Conservation (phyloP, 1,140 invertebrate species). For the Megathymus violae region DNA sequence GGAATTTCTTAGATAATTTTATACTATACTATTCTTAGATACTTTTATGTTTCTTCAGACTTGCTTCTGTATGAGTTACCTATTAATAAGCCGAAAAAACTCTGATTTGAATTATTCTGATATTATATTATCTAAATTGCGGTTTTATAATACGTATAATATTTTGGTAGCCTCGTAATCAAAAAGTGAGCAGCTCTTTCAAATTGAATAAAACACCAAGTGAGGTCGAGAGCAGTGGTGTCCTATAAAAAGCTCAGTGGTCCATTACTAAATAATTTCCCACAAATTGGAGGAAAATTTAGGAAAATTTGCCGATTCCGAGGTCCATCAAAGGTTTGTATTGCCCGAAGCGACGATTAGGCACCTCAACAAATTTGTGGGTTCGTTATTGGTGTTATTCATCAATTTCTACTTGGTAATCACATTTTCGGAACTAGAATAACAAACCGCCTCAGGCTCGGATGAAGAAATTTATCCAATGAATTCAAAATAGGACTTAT, state of each 20-base stretch:
- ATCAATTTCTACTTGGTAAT: conserved; percentile 29
- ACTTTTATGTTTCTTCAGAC: no score
- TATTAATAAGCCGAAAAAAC: no score
- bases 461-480: not conserved
- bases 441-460: not conserved
- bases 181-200: conserved; percentile 29
- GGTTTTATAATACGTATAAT: not conserved
- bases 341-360: conserved; percentile 45
- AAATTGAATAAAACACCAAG: conserved; percentile 37
- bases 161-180: conserved; percentile 17
- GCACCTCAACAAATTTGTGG: conserved; percentile 37
- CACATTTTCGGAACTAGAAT: not conserved
- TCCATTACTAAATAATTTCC: conserved; percentile 46
- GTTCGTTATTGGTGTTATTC: conserved; percentile 44
- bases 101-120: no score
- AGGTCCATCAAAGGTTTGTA: conserved; percentile 46
- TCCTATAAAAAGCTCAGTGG: conserved; percentile 40
- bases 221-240: conserved; percentile 36
- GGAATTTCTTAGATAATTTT: no score
- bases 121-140: no score
- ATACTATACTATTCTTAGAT: no score
- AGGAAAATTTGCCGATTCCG: conserved; percentile 45
- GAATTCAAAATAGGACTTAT: no score
- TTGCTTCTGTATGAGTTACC: no score
- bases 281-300: conserved; percentile 43